A percentile compares a stretch with the other conserved stretches of the same genome.
Evolutionary conservation across 2,888 invertebrate genomes (phyloP).

Genomic region (Thecocarcelia acutangulata): DNA sequence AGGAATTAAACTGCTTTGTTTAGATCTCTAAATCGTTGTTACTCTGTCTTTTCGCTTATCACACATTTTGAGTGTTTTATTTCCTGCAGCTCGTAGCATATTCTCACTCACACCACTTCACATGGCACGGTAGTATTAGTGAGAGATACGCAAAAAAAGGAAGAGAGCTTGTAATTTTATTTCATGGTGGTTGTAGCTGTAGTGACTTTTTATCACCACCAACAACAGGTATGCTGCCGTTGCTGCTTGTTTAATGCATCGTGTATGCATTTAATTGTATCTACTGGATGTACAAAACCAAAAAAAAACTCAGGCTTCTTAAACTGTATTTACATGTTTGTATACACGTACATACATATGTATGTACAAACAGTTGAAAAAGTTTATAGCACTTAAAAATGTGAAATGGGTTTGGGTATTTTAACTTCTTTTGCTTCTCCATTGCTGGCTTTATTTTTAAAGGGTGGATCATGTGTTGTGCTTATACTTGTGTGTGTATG

Average conservation of each 20-base stretch:
- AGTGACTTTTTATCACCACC: constrained; percentile 45
- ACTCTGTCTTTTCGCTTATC: constrained; percentile 60
- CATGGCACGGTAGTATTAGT: constrained; percentile 48
- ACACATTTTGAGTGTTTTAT: constrained; percentile 58
- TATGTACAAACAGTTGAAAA: not conserved
- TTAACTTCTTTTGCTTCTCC: constrained; percentile 38
- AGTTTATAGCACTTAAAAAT: not conserved
- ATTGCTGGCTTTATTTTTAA: constrained; percentile 28
- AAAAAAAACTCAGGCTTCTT: constrained; percentile 40
- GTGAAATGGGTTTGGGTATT: constrained; percentile 28
- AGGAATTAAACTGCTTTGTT: constrained; percentile 77
- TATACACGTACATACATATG: not conserved
- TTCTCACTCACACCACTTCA: constrained; percentile 51
- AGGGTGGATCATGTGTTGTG: constrained; percentile 64
- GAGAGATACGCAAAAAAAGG: constrained; percentile 20
- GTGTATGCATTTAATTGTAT: constrained; percentile 31
- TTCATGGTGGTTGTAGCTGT: constrained; percentile 34
- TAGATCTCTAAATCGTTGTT: constrained; percentile 65
- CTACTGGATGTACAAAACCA: constrained; percentile 8
- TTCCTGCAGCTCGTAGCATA: constrained; percentile 19
- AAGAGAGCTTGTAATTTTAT: constrained; percentile 4
- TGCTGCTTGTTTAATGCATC: constrained; percentile 19
- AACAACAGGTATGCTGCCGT: constrained; percentile 62
- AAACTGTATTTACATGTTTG: not conserved
- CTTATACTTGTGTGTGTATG: constrained; percentile 14